Percentiles rank a stretch among this genome's conserved stretches.
These are phyloP conservation scores for Spodoptera exigua DNA, from an alignment of 2,888 invertebrate species.

Conservation along the genomic window DNA sequence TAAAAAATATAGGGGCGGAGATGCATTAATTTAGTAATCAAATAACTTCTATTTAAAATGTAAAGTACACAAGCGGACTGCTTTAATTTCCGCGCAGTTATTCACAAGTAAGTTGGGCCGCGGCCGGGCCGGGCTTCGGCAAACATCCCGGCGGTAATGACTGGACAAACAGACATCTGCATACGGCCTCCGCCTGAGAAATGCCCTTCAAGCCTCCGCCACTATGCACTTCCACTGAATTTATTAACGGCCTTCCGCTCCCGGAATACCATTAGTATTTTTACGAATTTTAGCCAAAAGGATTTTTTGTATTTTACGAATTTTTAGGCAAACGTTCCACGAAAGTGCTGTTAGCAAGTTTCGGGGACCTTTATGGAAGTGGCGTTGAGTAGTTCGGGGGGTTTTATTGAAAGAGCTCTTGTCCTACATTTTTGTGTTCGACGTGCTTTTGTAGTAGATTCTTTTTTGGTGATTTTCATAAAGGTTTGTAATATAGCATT, in stretches of 20 bases:
- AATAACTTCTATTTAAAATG: constrained; percentile 37
- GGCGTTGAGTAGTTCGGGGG: constrained; percentile 47
- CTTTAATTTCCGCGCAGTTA: constrained; percentile 36
- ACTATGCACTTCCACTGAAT: constrained; percentile 57
- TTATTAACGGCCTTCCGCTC: constrained; percentile 50
- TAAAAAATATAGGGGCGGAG: not conserved
- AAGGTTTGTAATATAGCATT: constrained; percentile 11
- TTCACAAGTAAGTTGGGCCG: constrained; percentile 54
- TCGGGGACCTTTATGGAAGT: constrained; percentile 46
- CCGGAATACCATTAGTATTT: constrained; percentile 39
- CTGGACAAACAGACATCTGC: constrained; percentile 91
- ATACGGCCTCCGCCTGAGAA: constrained; percentile 77
- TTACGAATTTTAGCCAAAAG: constrained; percentile 17
- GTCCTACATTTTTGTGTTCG: constrained; percentile 47
- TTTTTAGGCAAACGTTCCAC: constrained; percentile 46
- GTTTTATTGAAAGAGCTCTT: constrained; percentile 50
- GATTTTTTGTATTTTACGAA: constrained; percentile 30
- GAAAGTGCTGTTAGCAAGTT: constrained; percentile 53
- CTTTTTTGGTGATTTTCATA: constrained; percentile 26
- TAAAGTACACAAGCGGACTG: constrained; percentile 24
- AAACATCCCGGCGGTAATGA: constrained; percentile 86
- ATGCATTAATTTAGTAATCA: constrained; percentile 8
- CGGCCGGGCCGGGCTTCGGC: constrained; percentile 57
- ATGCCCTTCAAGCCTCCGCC: constrained; percentile 48
- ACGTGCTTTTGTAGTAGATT: constrained; percentile 37